Conservation (phyloP, 1,140 invertebrate genomes). For the Gonioctena quinquepunctata region DNA sequence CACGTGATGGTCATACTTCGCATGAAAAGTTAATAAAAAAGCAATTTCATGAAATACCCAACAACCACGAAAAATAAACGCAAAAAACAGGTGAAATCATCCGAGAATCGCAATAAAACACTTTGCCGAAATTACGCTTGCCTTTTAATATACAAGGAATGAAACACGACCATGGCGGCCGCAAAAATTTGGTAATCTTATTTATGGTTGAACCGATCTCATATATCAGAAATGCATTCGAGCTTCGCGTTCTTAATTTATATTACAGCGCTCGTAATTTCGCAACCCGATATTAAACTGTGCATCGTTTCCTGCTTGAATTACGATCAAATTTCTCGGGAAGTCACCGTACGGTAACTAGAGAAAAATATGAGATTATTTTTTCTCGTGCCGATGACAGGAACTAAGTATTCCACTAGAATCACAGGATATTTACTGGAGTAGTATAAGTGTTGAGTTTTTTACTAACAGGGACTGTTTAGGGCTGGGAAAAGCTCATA, state of each 20-base stretch:
- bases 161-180: background rate
- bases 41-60: background rate
- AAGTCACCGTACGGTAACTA: no score
- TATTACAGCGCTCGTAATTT: conserved; percentile 5
- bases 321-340: conserved; percentile 3
- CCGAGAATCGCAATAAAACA: background rate
- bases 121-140: background rate
- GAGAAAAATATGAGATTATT: no score
- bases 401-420: no score
- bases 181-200: conserved; percentile 15
- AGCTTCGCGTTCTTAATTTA: conserved; percentile 8
- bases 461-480: no score
- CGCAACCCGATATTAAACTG: conserved; percentile 12
- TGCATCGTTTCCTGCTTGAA: conserved; percentile 1
- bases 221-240: conserved; percentile 15
- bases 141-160: conserved; percentile 3
- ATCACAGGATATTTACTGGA: no score
- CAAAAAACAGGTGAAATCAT: background rate
- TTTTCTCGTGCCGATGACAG: no score
- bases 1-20: background rate
- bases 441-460: no score
- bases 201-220: conserved; percentile 11
- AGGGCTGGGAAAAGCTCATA: no score
- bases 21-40: background rate
- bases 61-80: background rate